phyloP scores from a whole-genome alignment of 2,888 invertebrate species.

The Sarcophaga rosellei region DNA sequence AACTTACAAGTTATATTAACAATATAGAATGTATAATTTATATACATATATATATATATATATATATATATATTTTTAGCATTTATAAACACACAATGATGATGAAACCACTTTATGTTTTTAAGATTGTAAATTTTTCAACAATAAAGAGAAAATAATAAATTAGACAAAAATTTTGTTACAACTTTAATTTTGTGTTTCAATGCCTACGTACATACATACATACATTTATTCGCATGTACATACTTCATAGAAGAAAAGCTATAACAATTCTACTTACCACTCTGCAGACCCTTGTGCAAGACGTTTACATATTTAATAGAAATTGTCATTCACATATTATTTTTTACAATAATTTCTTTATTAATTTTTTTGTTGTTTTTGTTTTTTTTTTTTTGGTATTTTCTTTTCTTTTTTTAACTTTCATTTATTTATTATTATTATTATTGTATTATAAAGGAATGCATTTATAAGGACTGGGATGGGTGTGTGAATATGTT shows the following conservation, averaged over 20 bases:
- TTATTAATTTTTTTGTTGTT: constrained; percentile 61
- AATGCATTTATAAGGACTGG: constrained; percentile 74
- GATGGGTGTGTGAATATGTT: constrained; percentile 67
- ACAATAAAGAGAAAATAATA: too few species aligned
- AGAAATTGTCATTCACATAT: not conserved
- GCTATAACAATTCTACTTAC: too few species aligned
- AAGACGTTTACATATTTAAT: not conserved
- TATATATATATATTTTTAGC: constrained; percentile 5
- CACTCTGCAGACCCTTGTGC: too few species aligned
- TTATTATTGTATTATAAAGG: constrained; percentile 77
- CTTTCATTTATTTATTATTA: constrained; percentile 75
- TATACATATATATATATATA: not conserved
- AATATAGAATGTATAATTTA: not conserved
- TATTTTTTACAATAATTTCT: constrained; percentile 66
- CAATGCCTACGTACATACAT: too few species aligned
- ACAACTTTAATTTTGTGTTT: too few species aligned
- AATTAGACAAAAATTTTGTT: too few species aligned
- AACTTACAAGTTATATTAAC: not conserved
- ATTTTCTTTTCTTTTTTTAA: constrained; percentile 19
- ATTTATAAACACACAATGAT: not conserved
- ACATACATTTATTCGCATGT: too few species aligned
- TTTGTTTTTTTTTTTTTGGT: constrained; percentile 22
- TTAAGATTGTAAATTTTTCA: too few species aligned
- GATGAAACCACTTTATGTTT: too few species aligned
- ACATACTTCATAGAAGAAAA: too few species aligned